Base-by-base conservation (phyloP, 1,140 invertebrate genomes). In the Papilio polytes region DNA sequence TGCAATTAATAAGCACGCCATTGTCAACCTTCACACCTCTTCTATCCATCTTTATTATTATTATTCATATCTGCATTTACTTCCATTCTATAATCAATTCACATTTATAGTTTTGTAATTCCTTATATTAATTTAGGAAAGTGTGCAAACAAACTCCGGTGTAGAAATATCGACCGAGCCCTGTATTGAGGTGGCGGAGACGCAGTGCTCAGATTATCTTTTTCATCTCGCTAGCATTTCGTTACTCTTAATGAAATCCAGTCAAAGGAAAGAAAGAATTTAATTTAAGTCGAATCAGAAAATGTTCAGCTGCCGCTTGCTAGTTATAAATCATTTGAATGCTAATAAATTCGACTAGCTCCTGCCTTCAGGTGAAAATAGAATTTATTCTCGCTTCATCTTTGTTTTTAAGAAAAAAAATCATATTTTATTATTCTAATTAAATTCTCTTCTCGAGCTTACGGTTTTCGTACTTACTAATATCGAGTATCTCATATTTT, bases 261-360 rank as follows among this genome's bases (percentile, higher is more conserved):
- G 88, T 91, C 91, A 93, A 94, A 93, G 91, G 91, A 92, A 94
- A 93, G 91, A 93, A 94, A 94, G 91, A 94, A 94, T 94, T 94
- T 94, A 93, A 94, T 94, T 94, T 94, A 94, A 93, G 92, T 88
- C 87, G 92, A 93, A 94, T 94, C 92, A 94, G 92, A 93, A 94
- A 94, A 93, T 94, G 93, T 95, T 93, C 93, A 94, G 91, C 91
- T 93, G 92, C 93, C 90, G 89, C 90, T 90, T 86, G 90, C 92
- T 93, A 94, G 92, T 94, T 94, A 94, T 94, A 94, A 94, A 94
- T 94, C 92, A 93, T 94, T 94, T 94, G 92, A 94, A 94, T 94
- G 92, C 93, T 94, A 94, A 94, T 94, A 94, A 94, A 94, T 94
- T 94, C 92, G 88, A 93, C 90, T 92, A 91, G 88, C 87, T 87